Conservation (phyloP, 2,888 invertebrate species). For the Mellilla xanthometata region DNA sequence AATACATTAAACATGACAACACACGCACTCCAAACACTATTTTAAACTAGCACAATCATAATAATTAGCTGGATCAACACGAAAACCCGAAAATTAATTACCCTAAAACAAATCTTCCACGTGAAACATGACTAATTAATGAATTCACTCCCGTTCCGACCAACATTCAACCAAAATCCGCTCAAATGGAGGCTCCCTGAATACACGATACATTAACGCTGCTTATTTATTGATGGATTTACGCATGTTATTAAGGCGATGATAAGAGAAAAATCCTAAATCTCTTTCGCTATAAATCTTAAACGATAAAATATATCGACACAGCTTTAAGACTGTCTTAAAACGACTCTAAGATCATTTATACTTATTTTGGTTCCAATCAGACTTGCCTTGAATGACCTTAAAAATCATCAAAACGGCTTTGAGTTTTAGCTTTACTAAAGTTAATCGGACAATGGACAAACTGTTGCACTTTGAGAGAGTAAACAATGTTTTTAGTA, state of each 20-base stretch:
- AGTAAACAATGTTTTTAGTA: no score
- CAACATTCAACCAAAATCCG: constrained; percentile 64
- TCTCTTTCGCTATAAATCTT: no score
- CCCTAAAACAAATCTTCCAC: constrained; percentile 35
- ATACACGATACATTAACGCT: constrained; percentile 56
- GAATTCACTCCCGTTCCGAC: constrained; percentile 47
- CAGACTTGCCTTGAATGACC: no score
- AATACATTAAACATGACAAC: background rate
- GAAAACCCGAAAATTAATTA: constrained; percentile 36
- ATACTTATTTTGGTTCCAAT: no score
- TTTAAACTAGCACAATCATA: background rate
- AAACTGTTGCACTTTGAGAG: no score
- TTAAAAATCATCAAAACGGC: no score
- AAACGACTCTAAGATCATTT: no score
- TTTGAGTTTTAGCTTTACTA: no score
- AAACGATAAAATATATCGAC: no score
- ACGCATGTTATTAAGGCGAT: constrained; percentile 50
- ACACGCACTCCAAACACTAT: background rate
- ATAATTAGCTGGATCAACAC: constrained; percentile 20
- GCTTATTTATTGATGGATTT: constrained; percentile 74
- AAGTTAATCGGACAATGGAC: no score
- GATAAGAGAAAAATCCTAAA: no score
- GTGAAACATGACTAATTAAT: constrained; percentile 54
- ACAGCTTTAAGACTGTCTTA: no score
- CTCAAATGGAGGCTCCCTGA: constrained; percentile 55